A percentile compares a stretch with the other conserved stretches of the same genome.
Conservation (phyloP, 2,888 invertebrate species). For the Diaprepes abbreviatus region DNA sequence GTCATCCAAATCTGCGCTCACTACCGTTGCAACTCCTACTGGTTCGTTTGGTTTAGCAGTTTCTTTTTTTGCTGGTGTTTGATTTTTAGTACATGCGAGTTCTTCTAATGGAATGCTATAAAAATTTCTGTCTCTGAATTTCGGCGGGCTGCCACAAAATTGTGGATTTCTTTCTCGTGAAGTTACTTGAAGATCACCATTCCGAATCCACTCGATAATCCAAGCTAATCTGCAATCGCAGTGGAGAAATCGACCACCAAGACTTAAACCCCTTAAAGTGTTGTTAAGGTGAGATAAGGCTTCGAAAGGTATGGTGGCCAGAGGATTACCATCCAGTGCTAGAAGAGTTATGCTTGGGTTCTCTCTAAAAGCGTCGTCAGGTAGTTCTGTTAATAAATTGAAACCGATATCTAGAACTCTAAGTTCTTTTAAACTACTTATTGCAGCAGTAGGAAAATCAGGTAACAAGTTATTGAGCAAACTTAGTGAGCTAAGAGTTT, state of each 20-base stretch:
- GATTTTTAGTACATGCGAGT: conserved; percentile 69
- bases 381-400: conserved; percentile 87
- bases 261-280: conserved; percentile 86
- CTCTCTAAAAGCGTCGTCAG: conserved; percentile 82
- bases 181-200: conserved; percentile 90
- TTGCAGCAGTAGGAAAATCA: conserved; percentile 87
- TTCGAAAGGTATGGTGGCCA: conserved; percentile 85
- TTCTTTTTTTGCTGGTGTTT: conserved; percentile 18
- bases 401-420: conserved; percentile 93
- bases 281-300: conserved; percentile 85
- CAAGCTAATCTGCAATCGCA: conserved; percentile 91
- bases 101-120: conserved; percentile 89
- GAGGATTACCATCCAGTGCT: conserved; percentile 92
- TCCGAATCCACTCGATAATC: conserved; percentile 90
- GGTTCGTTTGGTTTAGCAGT: conserved; percentile 63
- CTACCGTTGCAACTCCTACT: conserved; percentile 71
- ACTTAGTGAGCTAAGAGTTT: conserved; percentile 88
- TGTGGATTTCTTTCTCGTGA: conserved; percentile 93
- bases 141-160: conserved; percentile 88
- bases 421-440: conserved; percentile 82
- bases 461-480: conserved; percentile 89
- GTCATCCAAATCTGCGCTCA: conserved; percentile 70
- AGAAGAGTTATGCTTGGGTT: conserved; percentile 88
- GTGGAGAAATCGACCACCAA: conserved; percentile 89
- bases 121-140: conserved; percentile 86